phyloP scores from a whole-genome alignment of 1,140 invertebrate genomes.

The Drosophila orosa region DNA sequence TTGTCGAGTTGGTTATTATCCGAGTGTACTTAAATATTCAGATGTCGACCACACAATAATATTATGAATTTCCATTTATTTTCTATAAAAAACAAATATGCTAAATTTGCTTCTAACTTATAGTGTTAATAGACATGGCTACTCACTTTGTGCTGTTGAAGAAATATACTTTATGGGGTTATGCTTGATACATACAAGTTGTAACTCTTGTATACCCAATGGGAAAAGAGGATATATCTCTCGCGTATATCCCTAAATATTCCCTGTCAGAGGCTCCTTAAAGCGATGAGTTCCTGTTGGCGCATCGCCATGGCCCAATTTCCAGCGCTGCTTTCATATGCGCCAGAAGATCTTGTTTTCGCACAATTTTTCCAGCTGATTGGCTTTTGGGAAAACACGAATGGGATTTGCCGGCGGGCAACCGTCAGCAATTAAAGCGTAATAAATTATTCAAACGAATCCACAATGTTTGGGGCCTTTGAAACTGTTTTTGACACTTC shows the following conservation, averaged over 20 bases:
- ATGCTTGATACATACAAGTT: too few relatives aligned
- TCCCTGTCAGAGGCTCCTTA: neutral
- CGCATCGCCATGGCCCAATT: constrained; percentile 48
- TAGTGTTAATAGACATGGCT: too few relatives aligned
- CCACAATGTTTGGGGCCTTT: constrained; percentile 34
- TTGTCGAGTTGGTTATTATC: too few relatives aligned
- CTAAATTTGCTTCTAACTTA: too few relatives aligned
- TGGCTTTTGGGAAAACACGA: constrained; percentile 62
- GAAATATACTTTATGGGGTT: too few relatives aligned
- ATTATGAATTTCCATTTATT: too few relatives aligned
- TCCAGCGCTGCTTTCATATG: neutral
- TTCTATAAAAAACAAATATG: too few relatives aligned
- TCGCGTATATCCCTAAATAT: neutral
- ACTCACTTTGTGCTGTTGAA: too few relatives aligned
- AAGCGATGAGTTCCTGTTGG: constrained; percentile 8
- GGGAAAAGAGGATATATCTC: too few relatives aligned
- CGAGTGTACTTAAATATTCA: too few relatives aligned
- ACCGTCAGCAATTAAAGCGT: constrained; percentile 47
- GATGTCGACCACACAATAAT: too few relatives aligned
- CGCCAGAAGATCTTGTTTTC: constrained; percentile 35
- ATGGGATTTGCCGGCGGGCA: constrained; percentile 42
- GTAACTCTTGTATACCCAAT: too few relatives aligned
- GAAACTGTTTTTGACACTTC: constrained; percentile 72
- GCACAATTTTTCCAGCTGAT: constrained; percentile 75
- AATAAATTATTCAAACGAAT: constrained; percentile 68